A percentile compares a stretch with the other conserved stretches of the same genome.
These are phyloP conservation scores for Danio kyathit DNA, from an alignment of 2,797 vertebrate species.

Conservation along the genomic window DNA sequence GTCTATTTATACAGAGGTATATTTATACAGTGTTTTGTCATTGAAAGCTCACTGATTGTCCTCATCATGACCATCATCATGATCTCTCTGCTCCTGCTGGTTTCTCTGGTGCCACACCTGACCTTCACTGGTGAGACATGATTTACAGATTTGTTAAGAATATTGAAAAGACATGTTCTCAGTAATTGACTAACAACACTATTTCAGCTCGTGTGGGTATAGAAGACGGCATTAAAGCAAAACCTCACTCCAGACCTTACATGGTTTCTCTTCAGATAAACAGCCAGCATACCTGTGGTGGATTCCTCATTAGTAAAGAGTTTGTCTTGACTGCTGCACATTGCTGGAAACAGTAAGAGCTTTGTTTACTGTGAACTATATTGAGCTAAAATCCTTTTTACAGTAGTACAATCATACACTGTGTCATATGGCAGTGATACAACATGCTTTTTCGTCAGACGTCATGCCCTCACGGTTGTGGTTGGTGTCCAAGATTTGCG, in stretches of 20 bases:
- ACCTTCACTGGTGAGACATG: constrained; percentile 9
- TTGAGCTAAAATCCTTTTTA: too few species aligned
- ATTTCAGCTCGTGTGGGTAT: constrained; percentile 45
- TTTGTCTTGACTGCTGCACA: too few species aligned
- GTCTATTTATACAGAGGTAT: too few species aligned
- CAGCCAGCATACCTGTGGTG: constrained; percentile 67
- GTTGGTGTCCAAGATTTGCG: background rate
- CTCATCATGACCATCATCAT: constrained; percentile 26
- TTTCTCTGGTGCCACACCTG: constrained; percentile 21
- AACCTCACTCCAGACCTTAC: constrained; percentile 59
- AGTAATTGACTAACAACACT: too few species aligned
- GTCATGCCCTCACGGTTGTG: background rate
- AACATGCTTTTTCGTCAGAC: too few species aligned
- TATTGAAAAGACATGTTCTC: too few species aligned
- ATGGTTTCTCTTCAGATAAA: constrained; percentile 70
- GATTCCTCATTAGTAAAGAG: constrained; percentile 66
- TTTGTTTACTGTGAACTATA: too few species aligned
- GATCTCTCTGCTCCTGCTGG: constrained; percentile 42
- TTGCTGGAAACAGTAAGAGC: too few species aligned
- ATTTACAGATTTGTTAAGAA: too few species aligned
- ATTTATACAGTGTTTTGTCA: too few species aligned
- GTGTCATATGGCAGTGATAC: too few species aligned
- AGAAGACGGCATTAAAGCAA: constrained; percentile 21
- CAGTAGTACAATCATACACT: too few species aligned
- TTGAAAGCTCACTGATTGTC: background rate